A percentile compares a stretch with the other conserved stretches of the same genome.
These are phyloP conservation scores for Cephus pulcher DNA, from an alignment of 2,888 invertebrate species.

Conservation along the genomic window DNA sequence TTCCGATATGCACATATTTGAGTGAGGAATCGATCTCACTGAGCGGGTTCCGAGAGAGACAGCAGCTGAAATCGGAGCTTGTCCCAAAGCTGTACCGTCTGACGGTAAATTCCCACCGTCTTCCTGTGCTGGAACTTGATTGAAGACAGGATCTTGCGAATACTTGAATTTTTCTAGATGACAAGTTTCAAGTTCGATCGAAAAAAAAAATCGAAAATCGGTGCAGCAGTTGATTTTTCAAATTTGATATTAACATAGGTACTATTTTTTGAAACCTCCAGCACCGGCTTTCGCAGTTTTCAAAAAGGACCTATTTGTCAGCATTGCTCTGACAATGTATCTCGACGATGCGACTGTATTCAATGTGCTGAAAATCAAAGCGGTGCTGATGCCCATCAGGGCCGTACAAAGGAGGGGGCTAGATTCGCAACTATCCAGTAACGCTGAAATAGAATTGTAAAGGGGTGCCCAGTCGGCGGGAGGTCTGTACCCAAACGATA, in stretches of 20 bases:
- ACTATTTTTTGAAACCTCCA: no score
- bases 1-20: slow-evolving; percentile 43
- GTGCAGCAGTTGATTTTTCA: no score
- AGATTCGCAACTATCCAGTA: background rate
- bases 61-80: background rate
- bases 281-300: no score
- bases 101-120: background rate
- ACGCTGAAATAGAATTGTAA: background rate
- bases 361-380: background rate
- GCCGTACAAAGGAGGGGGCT: no score
- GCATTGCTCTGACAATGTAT: background rate
- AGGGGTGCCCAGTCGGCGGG: background rate
- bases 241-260: no score
- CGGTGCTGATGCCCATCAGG: background rate
- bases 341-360: background rate
- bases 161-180: no score
- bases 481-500: background rate
- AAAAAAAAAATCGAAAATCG: no score
- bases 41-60: background rate
- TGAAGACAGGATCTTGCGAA: no score
- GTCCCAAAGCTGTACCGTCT: background rate
- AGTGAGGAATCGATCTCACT: slow-evolving; percentile 24
- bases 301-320: background rate
- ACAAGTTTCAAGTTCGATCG: no score
- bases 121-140: background rate